These are phyloP conservation scores for Pseudorhombus dupliciocellatus DNA, from an alignment of 2,113 vertebrate species.

Conservation along the genomic window DNA sequence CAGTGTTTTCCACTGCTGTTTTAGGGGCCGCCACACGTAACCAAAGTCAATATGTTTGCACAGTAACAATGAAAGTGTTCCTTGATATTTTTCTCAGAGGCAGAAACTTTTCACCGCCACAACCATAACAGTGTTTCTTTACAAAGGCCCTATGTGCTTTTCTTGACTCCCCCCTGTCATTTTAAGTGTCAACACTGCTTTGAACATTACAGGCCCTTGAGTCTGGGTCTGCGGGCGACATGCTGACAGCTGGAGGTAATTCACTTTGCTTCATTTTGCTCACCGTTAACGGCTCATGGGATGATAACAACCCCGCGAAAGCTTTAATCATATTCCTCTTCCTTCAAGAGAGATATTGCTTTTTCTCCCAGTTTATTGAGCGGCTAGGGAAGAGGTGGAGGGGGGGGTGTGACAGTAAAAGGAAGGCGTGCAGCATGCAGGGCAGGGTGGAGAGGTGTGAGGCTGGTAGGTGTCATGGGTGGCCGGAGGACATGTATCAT, in stretches of 20 bases:
- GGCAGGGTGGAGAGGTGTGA: conserved; percentile 7
- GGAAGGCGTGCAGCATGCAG: neutral
- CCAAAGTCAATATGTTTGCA: neutral
- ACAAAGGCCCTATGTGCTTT: conserved; percentile 15
- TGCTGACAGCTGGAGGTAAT: conserved; percentile 71
- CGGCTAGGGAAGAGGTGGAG: conserved; percentile 17
- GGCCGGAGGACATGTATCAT: conserved; percentile 65
- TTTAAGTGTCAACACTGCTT: conserved; percentile 38
- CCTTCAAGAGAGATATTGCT: conserved; percentile 72
- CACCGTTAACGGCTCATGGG: conserved; percentile 68
- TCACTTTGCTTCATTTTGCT: conserved; percentile 74
- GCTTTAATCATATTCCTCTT: conserved; percentile 75
- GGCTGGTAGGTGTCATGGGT: conserved; percentile 50
- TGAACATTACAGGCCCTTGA: conserved; percentile 57
- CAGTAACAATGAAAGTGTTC: neutral
- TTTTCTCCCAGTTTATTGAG: conserved; percentile 69
- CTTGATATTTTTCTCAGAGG: neutral
- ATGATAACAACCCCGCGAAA: conserved; percentile 55
- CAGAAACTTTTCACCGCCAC: conserved; percentile 3
- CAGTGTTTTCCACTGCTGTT: neutral
- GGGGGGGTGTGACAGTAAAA: conserved; percentile 24
- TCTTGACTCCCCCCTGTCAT: conserved; percentile 50
- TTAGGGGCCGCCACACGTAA: neutral
- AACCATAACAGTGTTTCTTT: conserved; percentile 7
- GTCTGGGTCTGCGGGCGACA: conserved; percentile 59